Evolutionary conservation across 2,888 invertebrate species (phyloP).

Genomic region (Biston stratarius): DNA sequence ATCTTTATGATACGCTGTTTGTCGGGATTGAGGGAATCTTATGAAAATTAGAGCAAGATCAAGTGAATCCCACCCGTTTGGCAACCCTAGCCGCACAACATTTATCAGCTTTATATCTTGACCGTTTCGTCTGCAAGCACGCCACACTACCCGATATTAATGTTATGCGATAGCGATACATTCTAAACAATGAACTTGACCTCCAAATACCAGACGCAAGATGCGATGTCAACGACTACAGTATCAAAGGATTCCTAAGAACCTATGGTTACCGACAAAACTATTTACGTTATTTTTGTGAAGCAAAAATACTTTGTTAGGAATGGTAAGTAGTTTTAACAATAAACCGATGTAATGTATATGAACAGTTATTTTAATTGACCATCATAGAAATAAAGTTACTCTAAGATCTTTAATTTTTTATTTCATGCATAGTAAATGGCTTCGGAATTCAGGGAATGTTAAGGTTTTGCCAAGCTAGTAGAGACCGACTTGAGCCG

Average conservation of each 20-base stretch:
- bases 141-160: constrained; percentile 53
- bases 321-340: constrained; percentile 7
- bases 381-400: background rate
- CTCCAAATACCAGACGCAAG: constrained; percentile 43
- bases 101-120: constrained; percentile 76
- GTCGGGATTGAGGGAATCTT: too few species aligned
- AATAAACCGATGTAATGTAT: background rate
- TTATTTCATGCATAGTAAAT: background rate
- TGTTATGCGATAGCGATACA: constrained; percentile 59
- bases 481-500: constrained; percentile 61
- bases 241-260: constrained; percentile 17
- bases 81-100: constrained; percentile 53
- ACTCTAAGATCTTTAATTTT: background rate
- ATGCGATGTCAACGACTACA: constrained; percentile 23
- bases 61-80: too few species aligned
- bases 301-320: background rate
- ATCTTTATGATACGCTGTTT: too few species aligned
- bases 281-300: background rate
- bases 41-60: too few species aligned
- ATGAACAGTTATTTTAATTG: constrained; percentile 3
- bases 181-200: constrained; percentile 64
- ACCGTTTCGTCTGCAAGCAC: constrained; percentile 48
- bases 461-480: constrained; percentile 22
- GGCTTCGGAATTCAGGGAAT: constrained; percentile 11
- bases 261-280: constrained; percentile 1